Conservation (phyloP, 1,140 invertebrate genomes). For the Aphidius ervi region DNA sequence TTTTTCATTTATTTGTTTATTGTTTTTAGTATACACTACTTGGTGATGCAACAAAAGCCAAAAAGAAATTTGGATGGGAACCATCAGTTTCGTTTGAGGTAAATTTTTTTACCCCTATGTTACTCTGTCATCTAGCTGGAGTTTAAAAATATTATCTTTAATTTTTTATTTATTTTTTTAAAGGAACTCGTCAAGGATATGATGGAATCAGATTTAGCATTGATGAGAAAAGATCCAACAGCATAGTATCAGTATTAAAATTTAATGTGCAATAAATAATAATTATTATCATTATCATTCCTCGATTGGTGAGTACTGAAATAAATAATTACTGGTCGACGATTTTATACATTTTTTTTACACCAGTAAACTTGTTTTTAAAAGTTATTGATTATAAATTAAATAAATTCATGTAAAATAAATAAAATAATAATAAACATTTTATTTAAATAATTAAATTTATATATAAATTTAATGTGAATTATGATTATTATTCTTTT, state of each 20-base stretch:
- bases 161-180: constrained; percentile 31
- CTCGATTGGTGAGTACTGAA: too few relatives aligned
- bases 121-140: not conserved
- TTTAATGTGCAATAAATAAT: not conserved
- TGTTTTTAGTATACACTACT: constrained; percentile 74
- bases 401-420: too few relatives aligned
- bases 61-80: constrained; percentile 79
- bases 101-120: not conserved
- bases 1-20: constrained; percentile 17
- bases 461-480: too few relatives aligned
- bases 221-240: constrained; percentile 90
- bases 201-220: constrained; percentile 86
- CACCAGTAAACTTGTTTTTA: too few relatives aligned
- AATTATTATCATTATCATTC: too few relatives aligned
- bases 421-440: too few relatives aligned
- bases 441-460: too few relatives aligned
- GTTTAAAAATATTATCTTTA: constrained; percentile 5
- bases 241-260: constrained; percentile 56
- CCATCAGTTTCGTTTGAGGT: constrained; percentile 80
- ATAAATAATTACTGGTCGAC: too few relatives aligned
- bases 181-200: constrained; percentile 90
- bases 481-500: too few relatives aligned
- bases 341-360: too few relatives aligned
- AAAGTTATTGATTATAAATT: too few relatives aligned
- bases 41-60: constrained; percentile 89